phyloP scores from a whole-genome alignment of 2,797 vertebrate genomes.

The Rhincodon typus region DNA sequence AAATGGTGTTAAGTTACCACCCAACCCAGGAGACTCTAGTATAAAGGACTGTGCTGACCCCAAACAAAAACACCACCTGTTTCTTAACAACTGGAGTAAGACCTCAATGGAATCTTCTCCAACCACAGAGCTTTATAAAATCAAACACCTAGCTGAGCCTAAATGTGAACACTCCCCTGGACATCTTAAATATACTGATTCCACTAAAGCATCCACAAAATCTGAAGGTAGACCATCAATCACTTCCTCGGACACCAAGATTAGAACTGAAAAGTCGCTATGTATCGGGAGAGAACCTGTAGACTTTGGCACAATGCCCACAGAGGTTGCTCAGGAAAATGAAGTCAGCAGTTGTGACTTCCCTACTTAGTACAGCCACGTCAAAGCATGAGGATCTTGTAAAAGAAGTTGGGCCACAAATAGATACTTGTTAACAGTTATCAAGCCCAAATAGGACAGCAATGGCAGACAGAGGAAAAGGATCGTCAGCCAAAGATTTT shows the following conservation, averaged over 20 bases:
- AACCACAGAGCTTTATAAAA: neutral
- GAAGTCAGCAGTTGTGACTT: constrained; percentile 9
- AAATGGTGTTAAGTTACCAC: neutral
- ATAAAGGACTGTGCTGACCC: neutral
- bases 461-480: neutral
- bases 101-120: neutral
- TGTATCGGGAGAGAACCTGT: neutral
- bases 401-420: neutral
- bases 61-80: neutral
- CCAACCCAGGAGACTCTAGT: neutral
- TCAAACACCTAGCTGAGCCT: too few species aligned
- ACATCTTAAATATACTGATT: neutral
- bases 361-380: neutral
- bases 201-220: neutral
- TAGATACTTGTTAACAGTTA: neutral
- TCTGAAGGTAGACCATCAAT: neutral
- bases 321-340: neutral
- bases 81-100: neutral
- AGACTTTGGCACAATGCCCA: neutral
- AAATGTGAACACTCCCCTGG: neutral
- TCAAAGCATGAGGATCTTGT: neutral
- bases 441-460: neutral
- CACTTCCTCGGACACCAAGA: neutral
- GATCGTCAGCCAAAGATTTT: neutral
- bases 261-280: neutral